Conservation (phyloP, 2,113 vertebrate species). For the Caracal caracal region DNA sequence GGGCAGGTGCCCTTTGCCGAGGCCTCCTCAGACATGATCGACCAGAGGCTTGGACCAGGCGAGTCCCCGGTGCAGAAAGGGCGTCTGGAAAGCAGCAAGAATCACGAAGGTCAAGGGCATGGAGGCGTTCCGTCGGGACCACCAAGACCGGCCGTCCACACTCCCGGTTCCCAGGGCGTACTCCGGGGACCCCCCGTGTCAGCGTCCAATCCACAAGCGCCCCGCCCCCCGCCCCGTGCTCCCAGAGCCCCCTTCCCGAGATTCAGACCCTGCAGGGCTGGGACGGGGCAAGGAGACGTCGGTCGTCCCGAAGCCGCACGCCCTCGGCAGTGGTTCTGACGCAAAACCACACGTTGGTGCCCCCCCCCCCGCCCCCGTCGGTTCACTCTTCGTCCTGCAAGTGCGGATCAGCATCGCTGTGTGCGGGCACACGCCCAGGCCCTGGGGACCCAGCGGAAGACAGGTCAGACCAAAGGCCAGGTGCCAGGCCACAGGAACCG, state of each 20-base stretch:
- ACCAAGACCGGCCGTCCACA: no score
- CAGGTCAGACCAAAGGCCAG: no score
- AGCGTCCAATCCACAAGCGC: background rate
- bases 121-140: no score
- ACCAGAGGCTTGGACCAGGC: background rate
- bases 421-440: background rate
- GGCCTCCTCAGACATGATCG: background rate
- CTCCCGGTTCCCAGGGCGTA: background rate
- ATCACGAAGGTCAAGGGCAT: background rate
- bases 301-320: rapidly evolving
- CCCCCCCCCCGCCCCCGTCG: background rate
- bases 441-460: background rate
- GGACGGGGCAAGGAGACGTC: background rate
- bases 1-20: background rate
- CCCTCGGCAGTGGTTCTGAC: rapidly evolving
- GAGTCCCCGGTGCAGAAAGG: rapidly evolving
- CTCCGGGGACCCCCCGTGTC: background rate
- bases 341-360: rapidly evolving
- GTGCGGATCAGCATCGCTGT: rapidly evolving
- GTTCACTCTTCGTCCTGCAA: background rate
- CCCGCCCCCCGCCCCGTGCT: background rate
- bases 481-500: background rate
- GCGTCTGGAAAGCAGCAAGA: background rate
- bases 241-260: background rate
- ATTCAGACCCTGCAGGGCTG: background rate